These are phyloP conservation scores for Chaetops frenatus DNA, from an alignment of 2,113 vertebrate species.

Conservation along the genomic window DNA sequence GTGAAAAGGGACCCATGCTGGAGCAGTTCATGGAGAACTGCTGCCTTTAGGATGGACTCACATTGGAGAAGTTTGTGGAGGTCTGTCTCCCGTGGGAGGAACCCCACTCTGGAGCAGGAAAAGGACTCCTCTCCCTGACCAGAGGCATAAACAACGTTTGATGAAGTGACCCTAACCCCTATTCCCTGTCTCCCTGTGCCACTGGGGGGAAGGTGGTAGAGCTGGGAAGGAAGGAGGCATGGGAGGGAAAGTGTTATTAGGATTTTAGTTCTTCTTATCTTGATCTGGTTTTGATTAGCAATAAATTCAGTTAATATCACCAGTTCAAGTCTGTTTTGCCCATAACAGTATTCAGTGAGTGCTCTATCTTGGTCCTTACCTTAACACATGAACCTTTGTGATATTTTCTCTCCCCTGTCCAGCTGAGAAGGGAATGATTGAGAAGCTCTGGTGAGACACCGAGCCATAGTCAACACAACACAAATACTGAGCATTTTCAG, in stretches of 20 bases:
- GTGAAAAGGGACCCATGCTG: neutral
- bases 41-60: neutral
- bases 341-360: neutral
- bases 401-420: neutral
- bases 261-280: neutral
- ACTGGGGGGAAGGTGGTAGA: neutral
- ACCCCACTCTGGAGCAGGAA: neutral
- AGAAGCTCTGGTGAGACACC: neutral
- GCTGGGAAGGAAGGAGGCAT: neutral
- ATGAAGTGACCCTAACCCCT: neutral
- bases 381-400: neutral
- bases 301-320: neutral
- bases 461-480: neutral
- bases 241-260: neutral
- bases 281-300: neutral
- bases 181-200: neutral
- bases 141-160: neutral
- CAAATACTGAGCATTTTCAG: neutral
- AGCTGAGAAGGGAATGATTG: neutral
- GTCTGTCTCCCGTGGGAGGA: rapidly evolving
- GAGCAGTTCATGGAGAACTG: neutral
- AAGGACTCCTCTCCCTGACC: neutral
- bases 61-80: neutral
- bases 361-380: rapidly evolving
- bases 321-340: neutral